A percentile compares a stretch with the other conserved stretches of the same genome.
Conservation (phyloP, 1,140 invertebrate genomes). For the Heterodera schachtii region DNA sequence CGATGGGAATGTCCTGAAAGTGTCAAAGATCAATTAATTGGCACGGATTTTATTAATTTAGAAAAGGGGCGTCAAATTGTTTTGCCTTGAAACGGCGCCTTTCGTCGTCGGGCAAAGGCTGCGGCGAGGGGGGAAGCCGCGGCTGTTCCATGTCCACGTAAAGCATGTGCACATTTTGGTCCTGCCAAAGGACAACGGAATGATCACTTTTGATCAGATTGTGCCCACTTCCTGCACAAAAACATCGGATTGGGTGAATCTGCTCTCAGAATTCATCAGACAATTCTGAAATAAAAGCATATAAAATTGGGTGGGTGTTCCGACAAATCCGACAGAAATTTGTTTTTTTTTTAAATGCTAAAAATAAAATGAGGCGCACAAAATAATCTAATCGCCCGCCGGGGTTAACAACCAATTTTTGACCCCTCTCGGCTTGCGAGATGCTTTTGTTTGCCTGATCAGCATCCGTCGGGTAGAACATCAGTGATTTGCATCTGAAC, state of each 20-base stretch:
- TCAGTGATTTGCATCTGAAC: slow-evolving; percentile 35
- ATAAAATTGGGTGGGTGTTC: background rate
- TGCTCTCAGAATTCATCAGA: slow-evolving; percentile 40
- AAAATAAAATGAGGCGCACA: no score
- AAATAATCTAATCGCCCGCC: background rate
- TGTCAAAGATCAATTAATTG: background rate
- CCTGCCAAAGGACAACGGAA: background rate
- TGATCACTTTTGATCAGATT: background rate
- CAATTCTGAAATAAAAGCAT: slow-evolving; percentile 28
- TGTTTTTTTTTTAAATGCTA: no score
- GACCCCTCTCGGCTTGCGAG: no score
- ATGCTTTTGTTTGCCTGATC: slow-evolving; percentile 21
- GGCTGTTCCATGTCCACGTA: slow-evolving; percentile 16
- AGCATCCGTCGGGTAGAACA: slow-evolving; percentile 36
- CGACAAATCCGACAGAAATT: no score
- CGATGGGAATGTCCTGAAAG: slow-evolving; percentile 12
- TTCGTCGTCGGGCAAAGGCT: background rate
- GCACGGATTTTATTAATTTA: no score
- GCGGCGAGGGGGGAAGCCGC: background rate
- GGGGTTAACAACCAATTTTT: no score
- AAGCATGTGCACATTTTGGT: slow-evolving; percentile 21
- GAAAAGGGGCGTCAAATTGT: background rate
- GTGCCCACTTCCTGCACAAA: slow-evolving; percentile 37
- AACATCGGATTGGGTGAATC: slow-evolving; percentile 38
- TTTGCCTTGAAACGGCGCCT: background rate